A percentile compares a stretch with the other conserved stretches of the same genome.
Evolutionary conservation across 1,140 invertebrate genomes (phyloP).

Genomic region (Eriocheir sinensis): DNA sequence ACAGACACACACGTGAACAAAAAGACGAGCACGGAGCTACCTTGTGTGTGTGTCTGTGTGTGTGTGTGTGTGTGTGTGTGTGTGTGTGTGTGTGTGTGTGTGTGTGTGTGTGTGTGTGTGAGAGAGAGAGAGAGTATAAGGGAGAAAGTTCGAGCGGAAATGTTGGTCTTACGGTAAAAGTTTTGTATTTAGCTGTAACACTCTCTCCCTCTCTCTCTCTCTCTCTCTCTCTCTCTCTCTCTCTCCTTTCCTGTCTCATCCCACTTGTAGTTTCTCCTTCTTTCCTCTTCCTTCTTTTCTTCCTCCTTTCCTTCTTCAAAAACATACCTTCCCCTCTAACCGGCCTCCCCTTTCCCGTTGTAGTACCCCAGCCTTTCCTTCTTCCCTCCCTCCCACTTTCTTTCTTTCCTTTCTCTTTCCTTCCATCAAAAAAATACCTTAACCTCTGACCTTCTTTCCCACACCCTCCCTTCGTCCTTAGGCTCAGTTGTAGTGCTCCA

Average conservation of each 20-base stretch:
- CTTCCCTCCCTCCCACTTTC: no score
- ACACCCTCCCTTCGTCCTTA: not conserved
- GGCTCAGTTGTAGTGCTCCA: not conserved
- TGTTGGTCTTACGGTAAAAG: not conserved
- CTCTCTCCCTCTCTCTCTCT: conserved; percentile 60
- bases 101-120: conserved; percentile 29
- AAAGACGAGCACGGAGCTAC: not conserved
- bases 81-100: conserved; percentile 20
- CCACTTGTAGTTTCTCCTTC: no score
- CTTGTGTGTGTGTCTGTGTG: not conserved
- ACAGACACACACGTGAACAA: not conserved
- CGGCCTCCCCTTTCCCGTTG: no score
- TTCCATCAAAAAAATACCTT: no score
- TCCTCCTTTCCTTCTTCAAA: no score
- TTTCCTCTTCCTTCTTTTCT: no score
- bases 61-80: conserved; percentile 10
- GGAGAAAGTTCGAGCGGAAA: not conserved
- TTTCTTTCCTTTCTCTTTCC: not conserved
- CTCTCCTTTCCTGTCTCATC: no score
- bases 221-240: no score
- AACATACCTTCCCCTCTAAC: no score
- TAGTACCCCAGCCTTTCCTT: no score
- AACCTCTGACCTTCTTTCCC: conserved; percentile 31
- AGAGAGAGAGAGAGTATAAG: no score
- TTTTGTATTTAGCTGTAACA: conserved; percentile 32